These are phyloP conservation scores for Hydractinia echinata DNA, from an alignment of 30 jellyfish, hydroid and myxozoan genomes.

Conservation along the genomic window DNA sequence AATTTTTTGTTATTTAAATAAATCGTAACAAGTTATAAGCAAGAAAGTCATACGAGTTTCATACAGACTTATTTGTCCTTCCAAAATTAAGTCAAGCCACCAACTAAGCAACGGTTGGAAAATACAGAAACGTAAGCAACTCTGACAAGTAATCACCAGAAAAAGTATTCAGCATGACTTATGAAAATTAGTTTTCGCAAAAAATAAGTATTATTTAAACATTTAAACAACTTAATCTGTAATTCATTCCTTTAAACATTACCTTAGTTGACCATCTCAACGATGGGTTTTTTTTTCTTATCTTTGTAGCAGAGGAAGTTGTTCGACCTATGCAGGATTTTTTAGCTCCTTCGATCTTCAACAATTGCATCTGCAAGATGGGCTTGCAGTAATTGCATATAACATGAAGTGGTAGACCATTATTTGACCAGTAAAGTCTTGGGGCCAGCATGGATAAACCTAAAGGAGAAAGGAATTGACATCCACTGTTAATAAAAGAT, in stretches of 20 bases:
- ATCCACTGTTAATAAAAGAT: too few species aligned
- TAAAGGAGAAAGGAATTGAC: slow-evolving; percentile 12
- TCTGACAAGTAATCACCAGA: too few species aligned
- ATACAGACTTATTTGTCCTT: too few species aligned
- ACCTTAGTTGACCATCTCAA: slow-evolving; percentile 71
- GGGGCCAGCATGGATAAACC: slow-evolving; percentile 70
- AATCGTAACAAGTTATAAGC: too few species aligned
- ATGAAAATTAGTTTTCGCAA: background rate
- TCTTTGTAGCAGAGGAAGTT: slow-evolving; percentile 57
- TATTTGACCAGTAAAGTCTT: slow-evolving; percentile 58
- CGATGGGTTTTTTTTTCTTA: slow-evolving; percentile 40
- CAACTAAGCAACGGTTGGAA: too few species aligned
- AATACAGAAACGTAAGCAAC: too few species aligned
- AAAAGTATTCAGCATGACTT: background rate
- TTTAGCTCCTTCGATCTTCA: slow-evolving; percentile 34
- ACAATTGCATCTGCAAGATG: slow-evolving; percentile 45
- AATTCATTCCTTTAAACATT: background rate
- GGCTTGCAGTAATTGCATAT: slow-evolving; percentile 36
- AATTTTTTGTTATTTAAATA: too few species aligned
- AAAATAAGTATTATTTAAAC: background rate
- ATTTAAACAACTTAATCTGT: background rate
- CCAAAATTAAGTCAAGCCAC: too few species aligned
- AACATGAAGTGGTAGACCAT: slow-evolving; percentile 58
- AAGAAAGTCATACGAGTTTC: too few species aligned
- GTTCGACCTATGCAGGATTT: slow-evolving; percentile 58